Base-by-base conservation (phyloP, 2,888 invertebrate species). In the Phragmatobia fuliginosa region DNA sequence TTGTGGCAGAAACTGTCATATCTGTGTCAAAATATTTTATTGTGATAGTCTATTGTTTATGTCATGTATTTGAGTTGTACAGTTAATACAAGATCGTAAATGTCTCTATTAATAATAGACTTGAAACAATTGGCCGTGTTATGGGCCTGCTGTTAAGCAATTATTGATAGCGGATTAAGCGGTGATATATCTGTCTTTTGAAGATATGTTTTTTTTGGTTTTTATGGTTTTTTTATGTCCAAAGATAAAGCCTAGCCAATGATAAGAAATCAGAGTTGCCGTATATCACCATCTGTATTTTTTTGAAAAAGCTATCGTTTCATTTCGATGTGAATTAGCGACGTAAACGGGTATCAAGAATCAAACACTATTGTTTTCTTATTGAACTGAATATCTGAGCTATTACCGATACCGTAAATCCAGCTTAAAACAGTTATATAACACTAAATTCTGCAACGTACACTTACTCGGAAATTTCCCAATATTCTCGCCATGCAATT, bases 391-490 rank as follows among this genome's bases (percentile, higher is more conserved):
- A 41, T 5, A 33, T 33, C 41, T 18, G 41, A 5, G 11, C 16
- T 36, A 10, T 14, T 21, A 45, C 21, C 6, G 21, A 33, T 7
- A 33, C 33, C 6, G 0, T 25, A 25, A 52, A 52, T 11, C 5
- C 14, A 25, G 25, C 25, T 5, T 52, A 52, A 52, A 52, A 52
- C 14, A 52, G 4, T 52, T 11, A 52, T 7, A 38, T 36, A 25
- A 5, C 16, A n/a, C 38, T 16, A 62, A 66, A 56, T 70, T 69
- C 32, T 31, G 32, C 60, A 71, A 71, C 38, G 41, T 60, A 63
- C 38, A 67, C 60, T 62, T 32, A 28, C 10, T 8, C 31, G 36
- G 64, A 74, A 79, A 70, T 79, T 69, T 71, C 33, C 38, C 32
- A 68, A 66, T 41, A 59, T 59, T 41, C 31, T 28, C 38, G 28